These are phyloP conservation scores for Temnothorax longispinosus DNA, from an alignment of 1,140 invertebrate species.

Conservation along the genomic window DNA sequence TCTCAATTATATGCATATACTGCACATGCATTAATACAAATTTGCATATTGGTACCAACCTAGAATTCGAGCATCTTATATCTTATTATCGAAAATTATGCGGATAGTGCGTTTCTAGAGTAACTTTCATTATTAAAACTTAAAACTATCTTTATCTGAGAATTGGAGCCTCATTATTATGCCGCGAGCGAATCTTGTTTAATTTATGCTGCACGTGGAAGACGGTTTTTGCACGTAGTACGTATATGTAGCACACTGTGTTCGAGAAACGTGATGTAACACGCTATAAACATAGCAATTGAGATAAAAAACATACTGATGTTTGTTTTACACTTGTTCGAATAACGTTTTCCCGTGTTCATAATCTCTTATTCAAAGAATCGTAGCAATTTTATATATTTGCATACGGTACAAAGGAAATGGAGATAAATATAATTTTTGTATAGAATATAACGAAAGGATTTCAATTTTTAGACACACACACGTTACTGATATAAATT, in stretches of 20 bases:
- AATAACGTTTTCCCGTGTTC: not conserved
- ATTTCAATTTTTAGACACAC: not conserved
- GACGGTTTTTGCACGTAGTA: not conserved
- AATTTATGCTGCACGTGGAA: conserved; percentile 13
- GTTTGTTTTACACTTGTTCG: not conserved
- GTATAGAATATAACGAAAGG: not conserved
- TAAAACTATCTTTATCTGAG: too few relatives aligned
- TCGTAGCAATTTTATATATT: not conserved
- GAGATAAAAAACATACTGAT: conserved; percentile 12
- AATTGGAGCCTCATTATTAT: not conserved
- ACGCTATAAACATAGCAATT: not conserved
- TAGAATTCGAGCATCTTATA: not conserved
- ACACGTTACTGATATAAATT: not conserved
- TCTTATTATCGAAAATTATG: not conserved
- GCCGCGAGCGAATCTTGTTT: not conserved
- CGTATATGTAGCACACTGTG: not conserved
- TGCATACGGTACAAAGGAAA: not conserved
- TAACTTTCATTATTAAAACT: conserved; percentile 5
- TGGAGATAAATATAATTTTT: not conserved
- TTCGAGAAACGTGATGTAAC: not conserved
- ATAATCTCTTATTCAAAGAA: not conserved
- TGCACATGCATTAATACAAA: not conserved
- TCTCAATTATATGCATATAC: not conserved
- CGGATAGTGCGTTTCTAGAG: not conserved
- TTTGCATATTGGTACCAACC: not conserved